Evolutionary conservation across 2,888 invertebrate genomes (phyloP), one percentile per base, ranked within the genome.

Genomic region (Achlya flavicornis): DNA sequence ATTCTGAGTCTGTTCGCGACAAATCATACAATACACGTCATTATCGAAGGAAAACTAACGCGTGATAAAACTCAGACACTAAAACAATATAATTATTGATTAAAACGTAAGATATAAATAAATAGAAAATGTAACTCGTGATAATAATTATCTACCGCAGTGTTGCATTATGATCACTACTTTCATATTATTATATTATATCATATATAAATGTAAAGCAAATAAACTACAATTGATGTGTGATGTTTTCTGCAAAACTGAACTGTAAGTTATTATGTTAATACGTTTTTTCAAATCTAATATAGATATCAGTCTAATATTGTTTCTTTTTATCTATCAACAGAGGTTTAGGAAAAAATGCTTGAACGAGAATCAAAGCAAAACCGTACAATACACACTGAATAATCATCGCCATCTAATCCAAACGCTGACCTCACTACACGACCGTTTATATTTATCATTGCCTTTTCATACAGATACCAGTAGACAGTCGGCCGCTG

Each of bases 371-470:
- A 43, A 19, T 11, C 41, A 41, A 11, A 19, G 7, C 43, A 60
- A 43, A 60, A 2, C 19, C 38, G n/a, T 60, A 41, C 38, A 26
- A 16, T 60, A 19, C 38, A 60, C 26, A 60, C 38, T 19, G 41
- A 19, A 60, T 41, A 41, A 60, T 41, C 60, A 60, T 19, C 41
- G 60, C 26, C 59, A 59, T 59, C 41, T 41, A 60, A 60, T 43
- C 41, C n/a, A 19, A 19, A 12, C 4, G 41, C 4, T 60, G 60
- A 60, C 41, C 60, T 60, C 60, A 60, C 41, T 60, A n/a, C 14
- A 26, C 12, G 60, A 58, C 16, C 60, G 58, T 63, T 70, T 76
- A 77, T 76, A 77, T 70, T 77, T 72, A 73, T 70, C 75, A 67
- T 64, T 61, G 64, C 61, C 69, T 70, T 74, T 70, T 69, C 65